These are phyloP conservation scores for Platycheirus rosarum DNA, from an alignment of 2,888 invertebrate genomes.

Conservation along the genomic window DNA sequence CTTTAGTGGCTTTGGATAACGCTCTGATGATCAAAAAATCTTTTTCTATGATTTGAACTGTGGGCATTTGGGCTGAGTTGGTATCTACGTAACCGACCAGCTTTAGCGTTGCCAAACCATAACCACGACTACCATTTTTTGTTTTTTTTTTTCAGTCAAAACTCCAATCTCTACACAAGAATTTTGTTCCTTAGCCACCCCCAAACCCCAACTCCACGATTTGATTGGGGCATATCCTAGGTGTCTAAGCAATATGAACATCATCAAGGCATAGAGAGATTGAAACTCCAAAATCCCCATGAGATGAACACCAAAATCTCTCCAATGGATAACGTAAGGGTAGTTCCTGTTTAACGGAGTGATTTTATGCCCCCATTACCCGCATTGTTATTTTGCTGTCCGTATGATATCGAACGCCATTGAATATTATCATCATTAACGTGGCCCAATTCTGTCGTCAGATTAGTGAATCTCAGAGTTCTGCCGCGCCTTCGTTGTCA, in stretches of 20 bases:
- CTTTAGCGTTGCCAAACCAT: constrained; percentile 32
- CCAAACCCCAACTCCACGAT: not conserved
- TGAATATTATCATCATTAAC: constrained; percentile 69
- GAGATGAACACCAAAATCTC: constrained; percentile 57
- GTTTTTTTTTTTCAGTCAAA: constrained; percentile 10
- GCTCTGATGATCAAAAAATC: constrained; percentile 44
- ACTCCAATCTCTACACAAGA: constrained; percentile 9
- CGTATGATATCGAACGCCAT: constrained; percentile 63
- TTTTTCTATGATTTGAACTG: constrained; percentile 10
- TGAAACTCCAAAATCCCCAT: constrained; percentile 60
- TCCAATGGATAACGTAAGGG: constrained; percentile 64
- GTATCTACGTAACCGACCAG: constrained; percentile 5
- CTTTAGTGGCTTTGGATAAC: constrained; percentile 39
- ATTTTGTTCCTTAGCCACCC: not conserved
- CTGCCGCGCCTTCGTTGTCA: constrained; percentile 30
- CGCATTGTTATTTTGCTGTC: constrained; percentile 68
- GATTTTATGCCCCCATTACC: constrained; percentile 63
- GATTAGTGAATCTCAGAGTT: constrained; percentile 24
- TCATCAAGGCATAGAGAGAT: constrained; percentile 54
- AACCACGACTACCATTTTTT: constrained; percentile 7
- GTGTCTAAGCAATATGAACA: constrained; percentile 26
- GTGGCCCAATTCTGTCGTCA: constrained; percentile 41
- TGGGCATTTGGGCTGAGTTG: constrained; percentile 37
- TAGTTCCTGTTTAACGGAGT: constrained; percentile 67
- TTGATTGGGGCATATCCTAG: not conserved